Conservation (phyloP, 2,113 vertebrate genomes). For the Leucopsar rothschildi region DNA sequence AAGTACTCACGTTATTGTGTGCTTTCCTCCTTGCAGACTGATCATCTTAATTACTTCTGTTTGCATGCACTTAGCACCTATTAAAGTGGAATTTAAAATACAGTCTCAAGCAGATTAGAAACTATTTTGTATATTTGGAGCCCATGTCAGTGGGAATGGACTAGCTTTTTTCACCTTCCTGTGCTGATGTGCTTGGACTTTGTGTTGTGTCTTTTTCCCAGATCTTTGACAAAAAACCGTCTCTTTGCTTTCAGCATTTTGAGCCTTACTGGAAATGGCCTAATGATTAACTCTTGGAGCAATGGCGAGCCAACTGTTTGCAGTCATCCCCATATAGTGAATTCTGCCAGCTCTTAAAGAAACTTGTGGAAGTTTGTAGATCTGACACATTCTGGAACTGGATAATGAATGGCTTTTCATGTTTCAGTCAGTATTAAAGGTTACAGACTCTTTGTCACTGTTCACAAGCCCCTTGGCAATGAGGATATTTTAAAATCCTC, state of each 20-base stretch:
- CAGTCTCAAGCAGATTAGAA: not conserved
- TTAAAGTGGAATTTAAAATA: not conserved
- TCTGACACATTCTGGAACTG: not conserved
- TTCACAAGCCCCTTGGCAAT: not conserved
- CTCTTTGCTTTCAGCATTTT: not conserved
- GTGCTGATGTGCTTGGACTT: not conserved
- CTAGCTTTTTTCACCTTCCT: not conserved
- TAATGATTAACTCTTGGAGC: conserved; percentile 16
- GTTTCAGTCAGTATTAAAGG: not conserved
- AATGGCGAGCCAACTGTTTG: not conserved
- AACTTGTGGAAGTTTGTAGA: not conserved
- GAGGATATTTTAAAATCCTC: not conserved
- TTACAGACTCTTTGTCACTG: not conserved
- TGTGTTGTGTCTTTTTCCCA: not conserved
- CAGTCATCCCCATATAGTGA: not conserved
- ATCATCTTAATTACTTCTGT: not conserved
- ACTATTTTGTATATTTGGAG: not conserved
- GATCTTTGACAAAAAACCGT: not conserved
- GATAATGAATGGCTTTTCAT: not conserved
- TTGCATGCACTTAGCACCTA: not conserved
- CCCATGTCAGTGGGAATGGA: not conserved
- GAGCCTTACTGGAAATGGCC: not conserved
- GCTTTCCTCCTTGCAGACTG: not conserved
- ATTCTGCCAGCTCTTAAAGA: not conserved
- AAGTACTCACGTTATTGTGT: not conserved